Evolutionary conservation across 2,888 invertebrate species (phyloP), one percentile per base, ranked within the genome.

Genomic region (Hemicrepidius hirtus): DNA sequence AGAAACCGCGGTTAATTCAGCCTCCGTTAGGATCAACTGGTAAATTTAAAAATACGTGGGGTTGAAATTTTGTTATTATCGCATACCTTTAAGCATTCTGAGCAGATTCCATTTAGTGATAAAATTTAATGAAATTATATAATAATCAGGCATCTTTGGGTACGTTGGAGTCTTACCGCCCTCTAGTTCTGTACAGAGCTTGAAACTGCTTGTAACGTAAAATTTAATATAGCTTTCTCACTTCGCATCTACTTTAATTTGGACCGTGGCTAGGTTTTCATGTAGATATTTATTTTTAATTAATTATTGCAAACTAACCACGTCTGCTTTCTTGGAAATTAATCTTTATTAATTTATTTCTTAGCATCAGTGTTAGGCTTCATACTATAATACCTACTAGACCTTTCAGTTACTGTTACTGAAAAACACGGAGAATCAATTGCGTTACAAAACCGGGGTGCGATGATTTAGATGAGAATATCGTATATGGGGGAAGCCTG

Each of bases 1-100:
- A 70, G 55, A 65, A 70, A 65, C 65, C 66, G 55, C 70, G 35
- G 70, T 70, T 70, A 70, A 70, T 69, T 55, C 53, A 41, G 50
- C 62, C 53, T 20, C 53, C 24, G 55, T 53, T 55, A 35, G 62
- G 63, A 63, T 69, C 62, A 69, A 69, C 50, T 40, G 64, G 64
- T 63, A 63, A 63, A 63, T 65, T 65, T 65, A 65, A 65, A 65
- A 65, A 65, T 50, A 40, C 44, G 49, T 12, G 35, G 53, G 63
- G 21, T 18, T 37, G 53, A 50, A 65, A 37, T 53, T 37, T 63
- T 24, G 50, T 16, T 37, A 65, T 53, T 53, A 63, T 50, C 50
- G 64, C 50, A 20, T 53, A 65, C 64, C 50, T 53, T 65, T 65
- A 40, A 65, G 64, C 64, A 53, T 65, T 65, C 32, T 37, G 20